Evolutionary conservation across 2,888 invertebrate genomes (phyloP).

Genomic region (Drosophila mulleri): DNA sequence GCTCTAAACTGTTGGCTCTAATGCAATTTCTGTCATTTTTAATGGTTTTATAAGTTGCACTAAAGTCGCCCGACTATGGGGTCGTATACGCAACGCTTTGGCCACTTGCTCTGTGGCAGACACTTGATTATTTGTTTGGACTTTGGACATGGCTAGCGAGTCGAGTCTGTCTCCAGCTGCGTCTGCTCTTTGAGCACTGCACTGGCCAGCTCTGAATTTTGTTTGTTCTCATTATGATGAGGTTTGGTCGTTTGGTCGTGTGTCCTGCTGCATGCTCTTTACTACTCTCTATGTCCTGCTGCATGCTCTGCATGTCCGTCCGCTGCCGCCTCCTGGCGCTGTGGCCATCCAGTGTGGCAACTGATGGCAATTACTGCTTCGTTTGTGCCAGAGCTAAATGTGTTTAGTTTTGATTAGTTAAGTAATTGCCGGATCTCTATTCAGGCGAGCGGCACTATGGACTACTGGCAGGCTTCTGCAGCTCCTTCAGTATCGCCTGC

Average conservation of each 20-base stretch:
- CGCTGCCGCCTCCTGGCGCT: slow-evolving; percentile 7
- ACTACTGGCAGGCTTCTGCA: background rate
- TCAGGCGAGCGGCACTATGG: slow-evolving; percentile 10
- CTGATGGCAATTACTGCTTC: slow-evolving; percentile 59
- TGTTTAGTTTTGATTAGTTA: slow-evolving; percentile 68
- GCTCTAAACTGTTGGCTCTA: slow-evolving; percentile 46
- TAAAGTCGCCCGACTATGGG: slow-evolving; percentile 18
- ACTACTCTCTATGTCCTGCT: background rate
- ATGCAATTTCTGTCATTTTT: slow-evolving; percentile 71
- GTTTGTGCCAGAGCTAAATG: slow-evolving; percentile 60
- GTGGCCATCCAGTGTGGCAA: slow-evolving; percentile 30
- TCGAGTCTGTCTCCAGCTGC: slow-evolving; percentile 9
- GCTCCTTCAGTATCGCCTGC: slow-evolving; percentile 12
- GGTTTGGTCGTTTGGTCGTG: slow-evolving; percentile 5
- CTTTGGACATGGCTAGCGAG: background rate
- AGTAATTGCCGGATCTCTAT: slow-evolving; percentile 62
- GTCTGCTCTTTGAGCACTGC: slow-evolving; percentile 18
- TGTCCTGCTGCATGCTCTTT: background rate
- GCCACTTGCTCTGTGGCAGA: slow-evolving; percentile 6
- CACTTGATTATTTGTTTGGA: slow-evolving; percentile 50
- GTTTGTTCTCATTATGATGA: slow-evolving; percentile 61
- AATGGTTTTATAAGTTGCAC: slow-evolving; percentile 77
- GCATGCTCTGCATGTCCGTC: background rate
- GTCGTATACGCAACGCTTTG: slow-evolving; percentile 15
- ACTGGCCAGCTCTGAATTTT: slow-evolving; percentile 61